phyloP scores from a whole-genome alignment of 2,797 vertebrate species.

The Nannoperca obscura region DNA sequence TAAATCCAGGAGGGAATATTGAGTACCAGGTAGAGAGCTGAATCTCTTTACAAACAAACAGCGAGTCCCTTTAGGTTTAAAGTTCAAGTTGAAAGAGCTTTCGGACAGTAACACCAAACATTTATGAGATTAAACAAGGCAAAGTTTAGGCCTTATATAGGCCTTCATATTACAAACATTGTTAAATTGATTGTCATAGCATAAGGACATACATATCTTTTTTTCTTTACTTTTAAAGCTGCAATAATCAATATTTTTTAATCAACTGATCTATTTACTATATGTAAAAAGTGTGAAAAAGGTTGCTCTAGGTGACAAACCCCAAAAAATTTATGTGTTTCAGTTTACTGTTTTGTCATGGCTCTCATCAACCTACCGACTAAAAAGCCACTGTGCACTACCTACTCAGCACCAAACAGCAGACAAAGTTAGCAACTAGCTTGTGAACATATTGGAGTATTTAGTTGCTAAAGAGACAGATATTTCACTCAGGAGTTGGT shows the following conservation, averaged over 20 bases:
- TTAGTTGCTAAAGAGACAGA: not conserved
- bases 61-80: constrained; percentile 25
- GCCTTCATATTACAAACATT: not conserved
- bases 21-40: constrained; percentile 19
- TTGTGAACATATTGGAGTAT: not conserved
- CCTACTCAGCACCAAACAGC: not conserved
- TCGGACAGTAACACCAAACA: constrained; percentile 8
- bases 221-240: not conserved
- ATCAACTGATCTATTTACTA: not conserved
- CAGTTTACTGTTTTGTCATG: not conserved
- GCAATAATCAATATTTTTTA: no score
- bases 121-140: constrained; percentile 21
- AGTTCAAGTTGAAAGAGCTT: constrained; percentile 43
- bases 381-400: not conserved
- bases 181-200: not conserved
- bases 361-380: not conserved
- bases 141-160: not conserved
- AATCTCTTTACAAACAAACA: constrained; percentile 57
- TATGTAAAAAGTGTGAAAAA: not conserved
- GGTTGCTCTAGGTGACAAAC: not conserved
- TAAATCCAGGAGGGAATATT: constrained; percentile 50
- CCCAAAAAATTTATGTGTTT: not conserved
- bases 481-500: no score
- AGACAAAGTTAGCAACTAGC: not conserved
- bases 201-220: not conserved